phyloP scores from a whole-genome alignment of 2,888 invertebrate genomes.

The Eristalinus sepulchralis region DNA sequence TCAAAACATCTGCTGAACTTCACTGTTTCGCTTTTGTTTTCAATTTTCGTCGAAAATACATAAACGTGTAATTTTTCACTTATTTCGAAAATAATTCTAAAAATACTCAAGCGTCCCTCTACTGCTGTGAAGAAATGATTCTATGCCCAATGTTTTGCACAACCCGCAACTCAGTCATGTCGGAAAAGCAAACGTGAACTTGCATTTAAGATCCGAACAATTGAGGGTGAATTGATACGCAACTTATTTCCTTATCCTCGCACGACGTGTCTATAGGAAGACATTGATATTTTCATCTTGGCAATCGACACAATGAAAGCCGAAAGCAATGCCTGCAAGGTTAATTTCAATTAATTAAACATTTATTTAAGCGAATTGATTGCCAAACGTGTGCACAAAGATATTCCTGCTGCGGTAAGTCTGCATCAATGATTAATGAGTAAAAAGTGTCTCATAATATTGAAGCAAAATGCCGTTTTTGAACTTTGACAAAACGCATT shows the following conservation, averaged over 20 bases:
- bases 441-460: neutral
- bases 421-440: neutral
- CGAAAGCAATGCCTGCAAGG: neutral
- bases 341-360: neutral
- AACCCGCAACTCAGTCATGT: neutral
- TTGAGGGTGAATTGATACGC: slow-evolving; percentile 17
- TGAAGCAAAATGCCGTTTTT: neutral
- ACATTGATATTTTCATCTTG: neutral
- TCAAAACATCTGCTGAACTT: neutral
- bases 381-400: neutral
- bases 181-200: slow-evolving; percentile 13
- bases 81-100: slow-evolving; percentile 1
- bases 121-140: neutral
- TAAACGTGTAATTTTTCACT: neutral
- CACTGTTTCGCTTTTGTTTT: neutral
- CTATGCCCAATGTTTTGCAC: neutral
- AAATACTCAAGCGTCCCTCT: neutral
- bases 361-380: neutral
- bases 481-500: neutral
- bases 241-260: slow-evolving; percentile 9
- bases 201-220: slow-evolving; percentile 4
- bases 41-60: neutral
- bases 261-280: neutral
- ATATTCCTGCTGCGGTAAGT: neutral
- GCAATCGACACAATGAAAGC: neutral